Base-by-base conservation (phyloP, 2,888 invertebrate species). In the Pyrrhosoma nymphula region DNA sequence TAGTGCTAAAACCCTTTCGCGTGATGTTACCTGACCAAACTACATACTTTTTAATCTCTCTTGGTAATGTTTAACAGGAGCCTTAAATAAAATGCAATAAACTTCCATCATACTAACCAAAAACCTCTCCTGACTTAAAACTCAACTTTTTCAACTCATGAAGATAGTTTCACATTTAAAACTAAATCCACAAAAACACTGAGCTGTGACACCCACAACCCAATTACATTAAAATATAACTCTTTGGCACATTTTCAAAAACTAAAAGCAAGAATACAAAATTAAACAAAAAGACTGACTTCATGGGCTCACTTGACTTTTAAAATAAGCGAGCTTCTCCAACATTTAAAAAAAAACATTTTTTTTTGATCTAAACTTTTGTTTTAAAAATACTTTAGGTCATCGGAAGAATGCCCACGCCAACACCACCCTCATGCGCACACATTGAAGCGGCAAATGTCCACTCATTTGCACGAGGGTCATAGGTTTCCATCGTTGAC, bases 351-450 rank as follows among this genome's bases (percentile, higher is more conserved):
- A 69, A 69, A 10, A 26, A 23, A 69, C 10, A 6, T 23, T 12
- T 23, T 69, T 30, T 82, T 35, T 0, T 60, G 3, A 60, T 60
- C 12, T 10, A 60, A 60, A 60, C 3, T 60, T 47, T 20, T 60
- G 26, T 82, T 35, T 35, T 26, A 16, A 82, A 82, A 82, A 35
- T 8, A 16, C 16, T 82, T 93, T 55, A 93, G 16, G 93, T 75
- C 55, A 97, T 97, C 95, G 98, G 98, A 96, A 99, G 98, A 12
- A 99, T 98, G 0, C 98, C 99, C 55, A 98, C 98, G n/a, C 99
- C 99, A 0, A 99, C 99, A 0, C 99, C 99, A 0, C 99, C 99
- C 96, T 99, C 99, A 96, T 99, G 99, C 2, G 98, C 98, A 96
- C 98, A 98, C 98, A 99, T 99, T 0, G 98, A 97, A 3, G 98